Evolutionary conservation across 2,797 vertebrate genomes (phyloP).

Genomic region (Chromis chromis): DNA sequence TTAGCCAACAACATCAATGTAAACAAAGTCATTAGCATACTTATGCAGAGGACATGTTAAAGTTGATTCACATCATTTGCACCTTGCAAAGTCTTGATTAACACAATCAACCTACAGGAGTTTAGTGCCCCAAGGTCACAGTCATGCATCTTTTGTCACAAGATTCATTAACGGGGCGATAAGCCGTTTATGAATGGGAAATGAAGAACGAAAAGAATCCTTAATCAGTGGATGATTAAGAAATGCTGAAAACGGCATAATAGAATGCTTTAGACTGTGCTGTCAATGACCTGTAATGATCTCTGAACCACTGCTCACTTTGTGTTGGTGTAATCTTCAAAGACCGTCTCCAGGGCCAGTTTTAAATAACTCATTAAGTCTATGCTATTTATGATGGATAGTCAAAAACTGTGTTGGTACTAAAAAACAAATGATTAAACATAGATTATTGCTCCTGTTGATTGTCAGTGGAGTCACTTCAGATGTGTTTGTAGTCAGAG

Average conservation of each 20-base stretch:
- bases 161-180: slow-evolving; percentile 48
- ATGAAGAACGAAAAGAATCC: slow-evolving; percentile 30
- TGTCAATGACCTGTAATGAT: slow-evolving; percentile 25
- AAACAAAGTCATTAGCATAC: slow-evolving; percentile 60
- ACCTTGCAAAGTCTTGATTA: slow-evolving; percentile 42
- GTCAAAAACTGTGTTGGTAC: neutral
- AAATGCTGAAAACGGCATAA: slow-evolving; percentile 35
- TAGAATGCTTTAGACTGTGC: neutral
- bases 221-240: slow-evolving; percentile 51
- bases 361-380: neutral
- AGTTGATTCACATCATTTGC: slow-evolving; percentile 22
- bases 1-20: slow-evolving; percentile 51
- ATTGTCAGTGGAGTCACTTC: neutral
- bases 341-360: neutral
- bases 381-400: neutral
- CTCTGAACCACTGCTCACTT: slow-evolving; percentile 31
- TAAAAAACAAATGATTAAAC: neutral
- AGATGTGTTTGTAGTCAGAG: neutral
- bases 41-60: slow-evolving; percentile 26
- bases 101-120: slow-evolving; percentile 40
- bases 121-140: slow-evolving; percentile 48
- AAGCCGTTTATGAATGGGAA: slow-evolving; percentile 40
- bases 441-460: neutral
- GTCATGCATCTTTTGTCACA: slow-evolving; percentile 51
- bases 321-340: slow-evolving; percentile 11